A percentile compares a stretch with the other conserved stretches of the same genome.
phyloP scores from a whole-genome alignment of 2,113 vertebrate genomes.

The Addax nasomaculatus region DNA sequence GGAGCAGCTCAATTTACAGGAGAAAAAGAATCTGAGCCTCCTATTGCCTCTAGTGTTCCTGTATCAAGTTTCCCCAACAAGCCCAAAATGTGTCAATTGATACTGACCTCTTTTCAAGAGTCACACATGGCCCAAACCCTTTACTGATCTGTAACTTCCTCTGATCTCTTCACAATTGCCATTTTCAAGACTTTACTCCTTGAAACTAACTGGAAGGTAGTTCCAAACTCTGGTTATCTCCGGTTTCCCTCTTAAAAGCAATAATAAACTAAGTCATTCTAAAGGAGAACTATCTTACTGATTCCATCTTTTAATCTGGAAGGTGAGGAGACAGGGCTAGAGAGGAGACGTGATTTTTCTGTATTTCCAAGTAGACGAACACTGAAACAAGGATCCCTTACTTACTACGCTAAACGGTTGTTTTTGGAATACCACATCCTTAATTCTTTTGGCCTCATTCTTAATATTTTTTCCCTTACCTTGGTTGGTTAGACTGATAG shows the following conservation, averaged over 20 bases:
- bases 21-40: neutral
- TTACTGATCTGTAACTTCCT: neutral
- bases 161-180: neutral
- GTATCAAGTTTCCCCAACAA: neutral
- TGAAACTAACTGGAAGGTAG: neutral
- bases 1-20: neutral
- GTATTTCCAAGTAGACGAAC: neutral
- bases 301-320: neutral
- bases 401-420: neutral
- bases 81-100: neutral
- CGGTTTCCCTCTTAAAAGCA: neutral
- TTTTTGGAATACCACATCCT: neutral
- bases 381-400: neutral
- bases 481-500: constrained; percentile 59
- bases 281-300: neutral
- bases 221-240: neutral
- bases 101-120: neutral
- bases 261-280: neutral
- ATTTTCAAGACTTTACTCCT: neutral
- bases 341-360: neutral
- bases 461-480: constrained; percentile 73
- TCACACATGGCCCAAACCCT: neutral
- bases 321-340: neutral
- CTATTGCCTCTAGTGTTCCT: neutral
- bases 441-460: neutral